Percentiles rank a stretch among this genome's conserved stretches.
Evolutionary conservation across 2,797 vertebrate genomes (phyloP).

Genomic region (Brachymystax lenok): DNA sequence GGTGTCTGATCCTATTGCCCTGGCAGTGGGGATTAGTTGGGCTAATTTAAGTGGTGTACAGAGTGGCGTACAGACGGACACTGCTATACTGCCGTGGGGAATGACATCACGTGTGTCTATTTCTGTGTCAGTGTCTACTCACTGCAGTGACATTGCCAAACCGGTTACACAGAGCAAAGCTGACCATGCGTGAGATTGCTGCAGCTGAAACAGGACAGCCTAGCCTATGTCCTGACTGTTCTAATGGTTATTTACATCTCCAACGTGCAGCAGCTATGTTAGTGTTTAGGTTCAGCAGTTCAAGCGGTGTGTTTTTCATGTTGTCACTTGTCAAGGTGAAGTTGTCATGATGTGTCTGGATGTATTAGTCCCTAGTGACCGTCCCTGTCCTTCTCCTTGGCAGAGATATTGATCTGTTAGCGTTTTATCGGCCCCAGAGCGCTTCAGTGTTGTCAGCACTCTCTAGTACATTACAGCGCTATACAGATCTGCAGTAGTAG

Average conservation of each 20-base stretch:
- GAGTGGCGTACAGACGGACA: background rate
- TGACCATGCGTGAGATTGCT: slow-evolving; percentile 12
- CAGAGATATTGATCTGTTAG: background rate
- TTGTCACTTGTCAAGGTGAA: background rate
- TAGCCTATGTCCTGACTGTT: background rate
- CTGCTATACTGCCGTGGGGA: background rate
- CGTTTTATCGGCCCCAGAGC: background rate
- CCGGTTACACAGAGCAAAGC: slow-evolving; percentile 53
- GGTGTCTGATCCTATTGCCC: background rate
- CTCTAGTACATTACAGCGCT: background rate
- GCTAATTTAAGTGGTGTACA: background rate
- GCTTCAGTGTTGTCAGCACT: background rate
- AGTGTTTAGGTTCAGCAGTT: background rate
- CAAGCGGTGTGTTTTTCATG: background rate
- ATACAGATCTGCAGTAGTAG: background rate
- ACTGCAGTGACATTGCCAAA: slow-evolving; percentile 40
- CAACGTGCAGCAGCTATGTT: background rate
- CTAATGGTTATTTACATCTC: background rate
- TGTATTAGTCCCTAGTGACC: background rate
- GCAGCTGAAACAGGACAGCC: background rate
- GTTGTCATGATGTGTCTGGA: background rate
- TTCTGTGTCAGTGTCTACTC: slow-evolving; percentile 22
- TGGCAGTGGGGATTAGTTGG: background rate
- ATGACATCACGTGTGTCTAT: slow-evolving; percentile 28
- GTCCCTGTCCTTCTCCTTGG: background rate